Evolutionary conservation across 2,113 vertebrate species (phyloP), one percentile per base, ranked within the genome.

Genomic region (Brachyhypopomus gauderio): DNA sequence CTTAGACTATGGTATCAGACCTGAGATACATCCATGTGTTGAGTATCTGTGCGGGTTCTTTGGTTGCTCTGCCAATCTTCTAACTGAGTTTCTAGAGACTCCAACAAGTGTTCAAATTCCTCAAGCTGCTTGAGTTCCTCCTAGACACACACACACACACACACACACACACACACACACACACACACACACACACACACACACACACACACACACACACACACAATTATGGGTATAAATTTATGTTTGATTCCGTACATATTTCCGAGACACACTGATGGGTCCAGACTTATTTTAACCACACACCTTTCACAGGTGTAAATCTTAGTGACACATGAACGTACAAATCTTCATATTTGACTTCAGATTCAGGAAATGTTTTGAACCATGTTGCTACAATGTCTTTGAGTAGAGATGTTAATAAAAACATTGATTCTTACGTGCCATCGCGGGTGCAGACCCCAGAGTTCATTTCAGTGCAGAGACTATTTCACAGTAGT

Each of bases 61-160:
- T 96, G 90, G 64, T 83, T 87, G 27, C 91, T 90, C 86, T 90
- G 90, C 88, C 93, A 94, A 0, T 84, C 88, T 69, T 88, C 89
- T 83, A 98, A 89, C 14, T 72, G 89, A 19, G 23, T 71, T 89
- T 98, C 95, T 85, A 97, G 88, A 0, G 81, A 88, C 48, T 92
- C 89, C 80, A 98, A 86, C 27, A 66, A 73, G 16, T 80, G 80
- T 2, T 81, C 88, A 69, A 97, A 95, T 85, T 95, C 90, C 84
- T 94, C 92, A 85, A 94, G 90, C 83, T 92, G 92, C 75, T 84
- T 78, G 25, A 91, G 79, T 82, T 92, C 90, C 86, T 89, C 93
- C 93, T 94, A 56, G 55, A 85, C 20, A 82, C 48, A 75, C 52
- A 77, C 59, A 60, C 12, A 36, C 19, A 75, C n/a, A 71, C 41